Conservation (phyloP, 2,797 vertebrate species). For the Acrossocheilus fasciatus region DNA sequence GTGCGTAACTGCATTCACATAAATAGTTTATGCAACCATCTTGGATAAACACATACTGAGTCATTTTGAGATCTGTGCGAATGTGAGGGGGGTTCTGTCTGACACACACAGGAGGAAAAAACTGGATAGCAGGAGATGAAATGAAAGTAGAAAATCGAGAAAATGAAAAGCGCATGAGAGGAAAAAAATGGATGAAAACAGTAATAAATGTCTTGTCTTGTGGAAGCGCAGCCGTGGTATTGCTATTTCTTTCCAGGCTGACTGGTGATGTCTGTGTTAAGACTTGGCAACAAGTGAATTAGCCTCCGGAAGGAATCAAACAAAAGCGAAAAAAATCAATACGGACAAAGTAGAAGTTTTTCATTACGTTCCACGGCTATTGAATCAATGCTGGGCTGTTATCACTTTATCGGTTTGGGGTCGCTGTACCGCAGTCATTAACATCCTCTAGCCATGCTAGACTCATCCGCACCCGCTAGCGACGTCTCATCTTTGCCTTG, state of each 20-base stretch:
- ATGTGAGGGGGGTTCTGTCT: conserved; percentile 11
- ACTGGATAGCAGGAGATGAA: conserved; percentile 26
- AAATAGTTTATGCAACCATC: conserved; percentile 58
- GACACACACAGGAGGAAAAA: conserved; percentile 4
- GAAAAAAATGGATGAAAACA: neutral
- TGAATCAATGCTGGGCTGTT: conserved; percentile 68
- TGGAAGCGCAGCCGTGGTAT: conserved; percentile 43
- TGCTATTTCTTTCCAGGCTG: conserved; percentile 47
- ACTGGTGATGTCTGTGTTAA: conserved; percentile 59
- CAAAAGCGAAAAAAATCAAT: conserved; percentile 74
- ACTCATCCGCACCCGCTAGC: conserved; percentile 21
- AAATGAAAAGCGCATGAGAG: neutral
- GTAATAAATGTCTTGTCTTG: conserved; percentile 48
- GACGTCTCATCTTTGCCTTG: conserved; percentile 44
- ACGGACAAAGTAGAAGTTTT: conserved; percentile 70
- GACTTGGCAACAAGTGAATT: conserved; percentile 66
- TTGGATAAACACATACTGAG: conserved; percentile 41
- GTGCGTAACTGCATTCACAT: conserved; percentile 53
- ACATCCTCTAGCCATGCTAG: conserved; percentile 67
- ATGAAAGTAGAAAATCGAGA: conserved; percentile 26
- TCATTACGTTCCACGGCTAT: conserved; percentile 66
- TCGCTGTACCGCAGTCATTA: conserved; percentile 73
- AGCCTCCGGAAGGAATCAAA: conserved; percentile 64
- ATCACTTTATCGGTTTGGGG: conserved; percentile 75
- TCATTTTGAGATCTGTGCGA: conserved; percentile 21